Base-by-base conservation (phyloP, 2,113 vertebrate species). In the Pomatorhinus ruficollis region DNA sequence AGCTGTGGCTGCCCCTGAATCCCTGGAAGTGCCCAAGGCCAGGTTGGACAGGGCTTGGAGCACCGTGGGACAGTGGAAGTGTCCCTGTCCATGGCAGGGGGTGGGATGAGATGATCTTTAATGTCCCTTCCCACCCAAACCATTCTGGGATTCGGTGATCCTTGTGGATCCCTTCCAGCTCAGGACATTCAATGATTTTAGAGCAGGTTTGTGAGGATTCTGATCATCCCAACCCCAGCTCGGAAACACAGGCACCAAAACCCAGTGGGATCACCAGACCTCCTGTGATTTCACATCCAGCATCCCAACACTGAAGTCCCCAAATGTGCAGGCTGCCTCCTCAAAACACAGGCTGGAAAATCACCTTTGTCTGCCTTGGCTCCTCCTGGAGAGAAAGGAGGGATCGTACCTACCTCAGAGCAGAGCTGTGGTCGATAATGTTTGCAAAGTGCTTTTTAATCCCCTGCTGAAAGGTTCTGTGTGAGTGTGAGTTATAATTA, bases 371-470 rank as follows among this genome's bases (percentile, higher is more conserved):
- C 14, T 64, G 53, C 87, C 61, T 77, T 50, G 69, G 87, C 80
- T 63, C 9, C 79, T 93, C 64, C 88, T 45, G 56, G 3, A 44
- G 76, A 69, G 87, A 33, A 3, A 21, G 50, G 76, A 70, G 93
- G 77, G 10, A 0, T 24, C 19, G 1, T 93, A 97, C 95, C 96
- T 95, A 94, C 95, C 92, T 95, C 95, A 10, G 9, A 30, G 95
- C 93, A 37, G 68, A 37, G 79, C 3, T 68, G 93, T 16, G 92
- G 37, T 49, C 33, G 83, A 88, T 96, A 96, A 96, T 96, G 93
- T 94, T 92, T 2, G 19, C 83, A 90, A 95, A 96, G 95, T 96
- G 88, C 95, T 93, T 96, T 97, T 96, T 96, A 97, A 97, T 97
- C 80, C 86, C 86, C 86, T 93, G 95, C 94, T 97, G 95, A 96